phyloP scores from a whole-genome alignment of 30 jellyfish, hydroid and myxozoan species.

The Hydractinia symbiolongicarpus region DNA sequence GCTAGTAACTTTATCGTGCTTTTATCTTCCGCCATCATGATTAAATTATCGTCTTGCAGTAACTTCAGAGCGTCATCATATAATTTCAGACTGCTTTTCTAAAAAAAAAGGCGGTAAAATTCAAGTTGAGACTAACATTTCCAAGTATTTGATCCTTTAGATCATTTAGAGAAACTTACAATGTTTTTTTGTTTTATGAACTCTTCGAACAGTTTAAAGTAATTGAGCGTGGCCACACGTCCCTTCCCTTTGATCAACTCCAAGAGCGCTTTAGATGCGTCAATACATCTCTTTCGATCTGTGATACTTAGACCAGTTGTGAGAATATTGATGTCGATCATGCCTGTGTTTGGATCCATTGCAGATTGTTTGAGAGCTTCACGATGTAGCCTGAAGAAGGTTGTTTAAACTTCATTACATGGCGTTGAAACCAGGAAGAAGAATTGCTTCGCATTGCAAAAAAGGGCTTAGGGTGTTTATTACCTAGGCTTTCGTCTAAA shows the following conservation, averaged over 20 bases:
- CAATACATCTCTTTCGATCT: conserved; percentile 75
- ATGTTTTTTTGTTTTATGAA: conserved; percentile 74
- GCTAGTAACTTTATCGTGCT: conserved; percentile 57
- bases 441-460: too few relatives aligned
- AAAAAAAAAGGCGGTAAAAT: neutral
- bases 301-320: conserved; percentile 92
- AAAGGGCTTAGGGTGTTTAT: too few relatives aligned
- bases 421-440: too few relatives aligned
- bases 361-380: conserved; percentile 99
- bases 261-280: conserved; percentile 57
- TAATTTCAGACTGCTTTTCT: conserved; percentile 34
- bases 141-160: too few relatives aligned
- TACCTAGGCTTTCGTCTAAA: too few relatives aligned
- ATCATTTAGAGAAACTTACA: conserved; percentile 33
- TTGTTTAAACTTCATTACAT: too few relatives aligned
- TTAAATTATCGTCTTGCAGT: conserved; percentile 61
- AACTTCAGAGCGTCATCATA: conserved; percentile 76
- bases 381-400: conserved; percentile 55
- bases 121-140: neutral
- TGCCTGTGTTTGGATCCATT: conserved; percentile 98
- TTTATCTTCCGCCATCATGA: conserved; percentile 52
- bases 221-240: conserved; percentile 64
- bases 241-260: conserved; percentile 78
- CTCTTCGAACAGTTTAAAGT: conserved; percentile 72
- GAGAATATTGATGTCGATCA: conserved; percentile 90